Conservation (phyloP, 2,888 invertebrate species). For the Geotrupes spiniger region DNA sequence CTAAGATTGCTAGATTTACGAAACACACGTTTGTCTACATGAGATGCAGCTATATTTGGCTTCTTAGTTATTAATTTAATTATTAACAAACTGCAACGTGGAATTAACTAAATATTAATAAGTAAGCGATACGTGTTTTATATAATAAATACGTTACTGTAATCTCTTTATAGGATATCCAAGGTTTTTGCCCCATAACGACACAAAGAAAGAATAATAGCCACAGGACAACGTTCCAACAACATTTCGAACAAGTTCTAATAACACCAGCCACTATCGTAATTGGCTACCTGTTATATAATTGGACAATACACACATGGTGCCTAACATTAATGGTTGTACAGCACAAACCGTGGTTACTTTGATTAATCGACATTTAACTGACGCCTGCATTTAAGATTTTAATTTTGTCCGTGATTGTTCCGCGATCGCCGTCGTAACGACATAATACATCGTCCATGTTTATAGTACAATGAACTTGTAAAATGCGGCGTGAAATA, state of each 20-base stretch:
- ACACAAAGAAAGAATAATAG: slow-evolving; percentile 28
- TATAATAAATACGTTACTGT: too few species aligned
- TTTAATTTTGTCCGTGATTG: slow-evolving; percentile 28
- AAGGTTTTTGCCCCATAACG: slow-evolving; percentile 16
- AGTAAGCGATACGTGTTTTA: too few species aligned
- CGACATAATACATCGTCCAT: slow-evolving; percentile 20
- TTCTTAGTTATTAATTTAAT: too few species aligned
- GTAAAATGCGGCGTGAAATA: slow-evolving; percentile 18
- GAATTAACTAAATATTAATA: too few species aligned
- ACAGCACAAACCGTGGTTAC: slow-evolving; percentile 19
- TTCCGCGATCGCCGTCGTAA: slow-evolving; percentile 21
- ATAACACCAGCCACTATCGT: slow-evolving; percentile 35
- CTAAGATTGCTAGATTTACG: too few species aligned
- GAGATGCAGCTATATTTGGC: too few species aligned
- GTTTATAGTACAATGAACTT: slow-evolving; percentile 29
- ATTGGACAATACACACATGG: slow-evolving; percentile 34
- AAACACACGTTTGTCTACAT: too few species aligned
- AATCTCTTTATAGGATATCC: too few species aligned
- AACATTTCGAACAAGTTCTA: slow-evolving; percentile 37
- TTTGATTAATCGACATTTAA: slow-evolving; percentile 27
- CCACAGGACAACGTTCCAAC: slow-evolving; percentile 34
- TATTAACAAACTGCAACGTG: too few species aligned
- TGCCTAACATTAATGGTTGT: slow-evolving; percentile 19
- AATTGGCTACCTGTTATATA: slow-evolving; percentile 41
- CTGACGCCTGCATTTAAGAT: slow-evolving; percentile 19